Evolutionary conservation across 2,113 vertebrate species (phyloP).

Genomic region (Nesoenas mayeri): DNA sequence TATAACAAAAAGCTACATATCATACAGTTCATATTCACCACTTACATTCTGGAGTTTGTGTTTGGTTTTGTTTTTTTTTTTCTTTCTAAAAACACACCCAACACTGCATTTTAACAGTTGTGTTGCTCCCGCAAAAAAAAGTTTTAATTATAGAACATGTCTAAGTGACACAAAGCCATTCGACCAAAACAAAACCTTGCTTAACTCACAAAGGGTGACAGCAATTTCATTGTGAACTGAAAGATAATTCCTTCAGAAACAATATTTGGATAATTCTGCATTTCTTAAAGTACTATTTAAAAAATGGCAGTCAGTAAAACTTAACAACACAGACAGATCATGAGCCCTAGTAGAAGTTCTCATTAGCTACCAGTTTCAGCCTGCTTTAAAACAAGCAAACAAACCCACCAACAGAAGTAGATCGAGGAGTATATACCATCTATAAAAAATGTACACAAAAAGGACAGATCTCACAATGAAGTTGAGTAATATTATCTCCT

Average conservation of each 20-base stretch:
- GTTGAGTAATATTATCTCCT: background rate
- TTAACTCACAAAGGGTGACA: background rate
- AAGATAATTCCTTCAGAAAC: background rate
- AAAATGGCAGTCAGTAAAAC: background rate
- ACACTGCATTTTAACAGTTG: background rate
- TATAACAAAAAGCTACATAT: background rate
- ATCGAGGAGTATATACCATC: background rate
- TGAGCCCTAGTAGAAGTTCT: background rate
- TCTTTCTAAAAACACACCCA: background rate
- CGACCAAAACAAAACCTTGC: background rate
- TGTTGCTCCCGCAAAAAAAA: background rate
- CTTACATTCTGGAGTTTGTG: background rate
- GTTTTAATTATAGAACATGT: background rate
- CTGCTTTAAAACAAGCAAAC: background rate
- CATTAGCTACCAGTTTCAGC: background rate
- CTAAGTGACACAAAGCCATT: background rate
- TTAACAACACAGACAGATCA: background rate
- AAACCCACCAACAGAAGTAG: background rate
- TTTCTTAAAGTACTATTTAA: background rate
- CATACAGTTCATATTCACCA: background rate
- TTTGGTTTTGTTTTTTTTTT: background rate
- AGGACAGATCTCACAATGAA: background rate
- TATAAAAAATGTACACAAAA: background rate
- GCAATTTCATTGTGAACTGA: background rate
- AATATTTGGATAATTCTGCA: background rate